Conservation (phyloP, 2,888 invertebrate genomes). For the Aleiodes leptofemur region DNA sequence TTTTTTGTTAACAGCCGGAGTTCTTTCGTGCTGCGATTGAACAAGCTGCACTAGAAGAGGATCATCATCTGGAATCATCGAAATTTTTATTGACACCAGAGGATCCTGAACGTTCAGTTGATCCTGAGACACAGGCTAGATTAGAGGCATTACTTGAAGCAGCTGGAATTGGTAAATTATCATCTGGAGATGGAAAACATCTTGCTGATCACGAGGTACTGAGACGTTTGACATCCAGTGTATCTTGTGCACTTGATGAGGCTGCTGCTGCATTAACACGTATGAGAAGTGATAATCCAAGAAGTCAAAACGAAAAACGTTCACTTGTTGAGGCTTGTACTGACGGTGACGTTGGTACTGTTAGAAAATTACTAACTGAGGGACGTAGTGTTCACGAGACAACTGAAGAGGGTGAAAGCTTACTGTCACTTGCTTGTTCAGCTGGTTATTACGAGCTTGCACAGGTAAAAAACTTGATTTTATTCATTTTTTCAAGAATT, state of each 20-base stretch:
- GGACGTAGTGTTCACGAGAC: slow-evolving; percentile 97
- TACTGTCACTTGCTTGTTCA: slow-evolving; percentile 96
- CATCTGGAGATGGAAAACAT: slow-evolving; percentile 88
- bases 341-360: slow-evolving; percentile 95
- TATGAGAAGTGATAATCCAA: slow-evolving; percentile 94
- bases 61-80: slow-evolving; percentile 79
- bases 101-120: slow-evolving; percentile 83
- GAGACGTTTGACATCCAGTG: slow-evolving; percentile 90
- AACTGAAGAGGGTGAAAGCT: slow-evolving; percentile 97
- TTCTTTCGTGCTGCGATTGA: slow-evolving; percentile 80
- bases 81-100: slow-evolving; percentile 81
- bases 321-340: slow-evolving; percentile 95
- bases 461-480: slow-evolving; percentile 80
- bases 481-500: too few species aligned
- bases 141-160: slow-evolving; percentile 96
- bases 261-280: slow-evolving; percentile 97
- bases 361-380: slow-evolving; percentile 93
- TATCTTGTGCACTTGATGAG: slow-evolving; percentile 96
- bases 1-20: slow-evolving; percentile 78
- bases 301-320: slow-evolving; percentile 81
- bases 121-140: slow-evolving; percentile 92
- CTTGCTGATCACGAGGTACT: slow-evolving; percentile 93
- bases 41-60: slow-evolving; percentile 81
- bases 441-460: slow-evolving; percentile 98
- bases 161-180: slow-evolving; percentile 90